Conservation (phyloP, 1,140 invertebrate genomes). For the Aleiodes sp. region DNA sequence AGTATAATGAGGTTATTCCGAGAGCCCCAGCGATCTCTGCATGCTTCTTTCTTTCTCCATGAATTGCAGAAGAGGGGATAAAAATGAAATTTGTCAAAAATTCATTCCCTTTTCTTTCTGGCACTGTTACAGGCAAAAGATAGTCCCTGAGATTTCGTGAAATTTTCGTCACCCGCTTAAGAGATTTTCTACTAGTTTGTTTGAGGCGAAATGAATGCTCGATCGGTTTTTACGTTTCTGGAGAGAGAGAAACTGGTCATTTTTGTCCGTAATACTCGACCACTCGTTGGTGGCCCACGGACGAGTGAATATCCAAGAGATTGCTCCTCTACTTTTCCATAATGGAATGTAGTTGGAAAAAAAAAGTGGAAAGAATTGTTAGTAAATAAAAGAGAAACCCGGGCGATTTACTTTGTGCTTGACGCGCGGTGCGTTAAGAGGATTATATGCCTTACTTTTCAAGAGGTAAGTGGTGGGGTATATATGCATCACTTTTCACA, state of each 20-base stretch:
- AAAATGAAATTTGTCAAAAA: neutral
- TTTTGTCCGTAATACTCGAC: slow-evolving; percentile 12
- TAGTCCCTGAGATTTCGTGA: slow-evolving; percentile 49
- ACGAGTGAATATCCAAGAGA: neutral
- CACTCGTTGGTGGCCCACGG: slow-evolving; percentile 14
- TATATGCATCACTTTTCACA: slow-evolving; percentile 60
- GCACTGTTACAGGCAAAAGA: slow-evolving; percentile 19
- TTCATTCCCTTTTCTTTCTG: too few species aligned
- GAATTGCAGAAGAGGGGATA: too few species aligned
- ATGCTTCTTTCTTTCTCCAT: too few species aligned
- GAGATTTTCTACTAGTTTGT: slow-evolving; percentile 48
- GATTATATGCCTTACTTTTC: slow-evolving; percentile 22
- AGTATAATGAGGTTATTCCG: slow-evolving; percentile 55
- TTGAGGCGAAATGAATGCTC: slow-evolving; percentile 31
- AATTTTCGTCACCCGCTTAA: slow-evolving; percentile 55
- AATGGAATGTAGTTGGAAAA: neutral
- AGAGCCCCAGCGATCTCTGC: slow-evolving; percentile 39
- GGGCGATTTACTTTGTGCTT: slow-evolving; percentile 27
- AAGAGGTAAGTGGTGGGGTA: slow-evolving; percentile 34
- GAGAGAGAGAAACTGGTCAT: slow-evolving; percentile 8
- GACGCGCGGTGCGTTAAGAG: slow-evolving; percentile 34
- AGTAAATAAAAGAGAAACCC: slow-evolving; percentile 5
- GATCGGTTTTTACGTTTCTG: slow-evolving; percentile 33
- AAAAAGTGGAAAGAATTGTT: neutral
- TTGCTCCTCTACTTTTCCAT: neutral